Base-by-base conservation (phyloP, 2,888 invertebrate species). In the Calameuta filiformis region DNA sequence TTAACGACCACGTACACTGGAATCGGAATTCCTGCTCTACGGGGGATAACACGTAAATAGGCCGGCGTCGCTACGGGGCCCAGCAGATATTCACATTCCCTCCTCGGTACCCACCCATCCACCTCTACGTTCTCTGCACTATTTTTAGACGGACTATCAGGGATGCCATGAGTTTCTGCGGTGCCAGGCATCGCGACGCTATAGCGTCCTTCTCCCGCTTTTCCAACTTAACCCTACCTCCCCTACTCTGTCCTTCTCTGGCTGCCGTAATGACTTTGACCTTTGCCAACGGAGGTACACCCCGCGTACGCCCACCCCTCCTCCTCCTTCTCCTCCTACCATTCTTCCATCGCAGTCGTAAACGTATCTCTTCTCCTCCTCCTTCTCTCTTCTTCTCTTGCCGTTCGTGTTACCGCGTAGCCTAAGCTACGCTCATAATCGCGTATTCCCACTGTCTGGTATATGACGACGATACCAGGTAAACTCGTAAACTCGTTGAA, bases 181-280 rank as follows among this genome's bases (percentile, higher is more conserved):
- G 30, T 33, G 12, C 69, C 69, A 33, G 33, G 30, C 33, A 69
- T 69, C 31, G 69, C 69, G 69, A 69, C 69, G 40, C 40, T 40
- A 76, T 68, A n/a, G 35, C 76, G 75, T 35, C 71, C 73, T n/a
- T 68, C n/a, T 33, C 71, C 12, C 31, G 68, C 75, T 75, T 76
- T 73, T 79, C 73, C 77, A 35, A 73, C 56, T 73, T 40, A 40
- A 40, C 40, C 40, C 78, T 76, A 78, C 73, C 75, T 68, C 73
- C 77, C 73, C 75, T 23, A 31, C 74, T 68, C 68, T 34, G 15
- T 73, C 73, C 77, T 68, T 34, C 73, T 79, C 78, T 77, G 76
- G 75, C 76, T 73, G 77, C 81, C 79, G 81, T 85, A 85, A 85
- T 85, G 83, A 84, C 85, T 85, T 86, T 86, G 86, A 86, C 85